phyloP scores from a whole-genome alignment of 2,797 vertebrate species.

The Peromyscus melanophrys region DNA sequence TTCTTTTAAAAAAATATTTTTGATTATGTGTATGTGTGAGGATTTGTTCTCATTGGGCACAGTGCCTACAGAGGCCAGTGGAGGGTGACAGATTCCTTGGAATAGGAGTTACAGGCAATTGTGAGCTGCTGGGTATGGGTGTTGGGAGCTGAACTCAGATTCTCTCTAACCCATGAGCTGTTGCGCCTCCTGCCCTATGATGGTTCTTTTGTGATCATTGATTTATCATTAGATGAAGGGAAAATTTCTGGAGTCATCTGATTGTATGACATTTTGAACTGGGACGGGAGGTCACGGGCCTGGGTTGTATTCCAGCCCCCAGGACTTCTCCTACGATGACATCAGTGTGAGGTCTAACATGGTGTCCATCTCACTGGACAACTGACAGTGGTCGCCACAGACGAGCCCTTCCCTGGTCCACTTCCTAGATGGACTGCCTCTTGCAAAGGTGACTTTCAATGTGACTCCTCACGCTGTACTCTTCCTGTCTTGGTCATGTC shows the following conservation, averaged over 20 bases:
- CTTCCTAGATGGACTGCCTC: not conserved
- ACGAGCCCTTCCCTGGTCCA: not conserved
- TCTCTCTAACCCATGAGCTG: not conserved
- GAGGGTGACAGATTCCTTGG: too few relatives aligned
- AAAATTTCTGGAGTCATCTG: not conserved
- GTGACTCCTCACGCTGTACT: not conserved
- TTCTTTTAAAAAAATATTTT: not conserved
- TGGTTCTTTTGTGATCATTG: slow-evolving; percentile 22
- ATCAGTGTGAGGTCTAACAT: not conserved
- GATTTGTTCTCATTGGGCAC: not conserved
- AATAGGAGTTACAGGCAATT: not conserved
- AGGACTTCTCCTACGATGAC: not conserved
- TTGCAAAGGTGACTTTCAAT: not conserved
- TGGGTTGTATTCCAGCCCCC: not conserved
- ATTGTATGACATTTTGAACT: not conserved
- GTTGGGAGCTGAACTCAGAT: not conserved
- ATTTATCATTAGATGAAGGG: slow-evolving; percentile 25
- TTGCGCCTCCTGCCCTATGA: not conserved
- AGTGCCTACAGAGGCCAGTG: not conserved
- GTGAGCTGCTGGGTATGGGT: not conserved
- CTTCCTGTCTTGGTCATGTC: slow-evolving; percentile 2
- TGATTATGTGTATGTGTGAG: not conserved
- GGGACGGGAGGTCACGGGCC: too few relatives aligned
- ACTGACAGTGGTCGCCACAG: not conserved
- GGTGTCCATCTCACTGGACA: not conserved